phyloP scores from a whole-genome alignment of 2,797 vertebrate species.

The Pelodytes ibericus region DNA sequence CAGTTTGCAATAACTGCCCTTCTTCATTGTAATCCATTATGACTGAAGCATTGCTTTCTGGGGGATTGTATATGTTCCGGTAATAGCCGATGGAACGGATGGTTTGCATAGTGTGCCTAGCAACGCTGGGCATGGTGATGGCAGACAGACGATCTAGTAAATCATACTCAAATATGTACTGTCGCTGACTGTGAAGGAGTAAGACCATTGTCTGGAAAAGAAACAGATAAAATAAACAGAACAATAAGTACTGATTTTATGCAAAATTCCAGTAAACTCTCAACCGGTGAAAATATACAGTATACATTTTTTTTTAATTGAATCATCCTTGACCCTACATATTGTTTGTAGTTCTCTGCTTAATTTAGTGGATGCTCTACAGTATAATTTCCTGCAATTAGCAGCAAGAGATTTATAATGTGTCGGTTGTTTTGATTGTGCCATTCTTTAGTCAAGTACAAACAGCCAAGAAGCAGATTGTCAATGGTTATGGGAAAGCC shows the following conservation, averaged over 20 bases:
- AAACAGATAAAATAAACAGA: conserved; percentile 55
- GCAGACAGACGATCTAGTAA: conserved; percentile 90
- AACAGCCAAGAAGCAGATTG: conserved; percentile 73
- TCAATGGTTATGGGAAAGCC: conserved; percentile 72
- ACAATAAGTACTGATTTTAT: conserved; percentile 48
- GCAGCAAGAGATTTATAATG: conserved; percentile 72
- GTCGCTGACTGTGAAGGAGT: conserved; percentile 95
- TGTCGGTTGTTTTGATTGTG: conserved; percentile 69
- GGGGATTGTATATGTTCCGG: conserved; percentile 95
- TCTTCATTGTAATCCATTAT: conserved; percentile 97
- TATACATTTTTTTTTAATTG: conserved; percentile 69
- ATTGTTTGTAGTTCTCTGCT: conserved; percentile 74
- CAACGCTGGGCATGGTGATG: conserved; percentile 97
- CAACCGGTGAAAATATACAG: conserved; percentile 62
- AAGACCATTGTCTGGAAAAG: conserved; percentile 92
- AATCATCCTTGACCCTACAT: conserved; percentile 77
- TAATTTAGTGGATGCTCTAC: conserved; percentile 78
- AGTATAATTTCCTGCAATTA: conserved; percentile 75
- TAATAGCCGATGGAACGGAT: conserved; percentile 97
- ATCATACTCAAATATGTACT: conserved; percentile 98
- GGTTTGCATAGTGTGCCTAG: conserved; percentile 97
- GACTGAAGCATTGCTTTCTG: conserved; percentile 95
- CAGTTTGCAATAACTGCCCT: conserved; percentile 88
- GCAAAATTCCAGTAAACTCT: conserved; percentile 66
- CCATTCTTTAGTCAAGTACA: conserved; percentile 71